Conservation (phyloP, 2,113 vertebrate species). For the Strix uralensis region DNA sequence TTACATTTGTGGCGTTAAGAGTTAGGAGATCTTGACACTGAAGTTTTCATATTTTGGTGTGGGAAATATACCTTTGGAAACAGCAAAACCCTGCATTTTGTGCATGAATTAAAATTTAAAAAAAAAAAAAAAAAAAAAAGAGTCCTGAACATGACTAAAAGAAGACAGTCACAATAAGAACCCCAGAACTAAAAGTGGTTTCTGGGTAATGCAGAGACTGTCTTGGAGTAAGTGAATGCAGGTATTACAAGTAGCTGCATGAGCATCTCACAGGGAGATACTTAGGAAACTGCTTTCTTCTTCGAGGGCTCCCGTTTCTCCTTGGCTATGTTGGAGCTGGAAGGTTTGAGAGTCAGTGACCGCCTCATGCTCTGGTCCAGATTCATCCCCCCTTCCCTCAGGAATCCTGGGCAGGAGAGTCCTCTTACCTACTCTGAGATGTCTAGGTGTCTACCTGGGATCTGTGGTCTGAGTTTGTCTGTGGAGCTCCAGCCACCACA, state of each 20-base stretch:
- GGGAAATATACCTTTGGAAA: background rate
- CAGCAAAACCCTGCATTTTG: background rate
- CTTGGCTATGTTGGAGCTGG: background rate
- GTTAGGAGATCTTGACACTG: accelerated
- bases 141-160: background rate
- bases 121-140: background rate
- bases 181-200: background rate
- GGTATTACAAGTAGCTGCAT: background rate
- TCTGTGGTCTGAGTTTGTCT: background rate
- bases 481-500: background rate
- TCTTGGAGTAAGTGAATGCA: accelerated
- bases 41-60: background rate
- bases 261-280: background rate
- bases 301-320: background rate
- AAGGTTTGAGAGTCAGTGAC: background rate
- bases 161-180: background rate
- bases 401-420: background rate
- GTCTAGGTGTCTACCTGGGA: background rate
- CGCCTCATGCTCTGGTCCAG: accelerated
- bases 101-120: background rate
- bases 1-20: background rate
- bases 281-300: background rate
- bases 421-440: background rate
- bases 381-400: background rate
- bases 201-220: background rate